A percentile compares a stretch with the other conserved stretches of the same genome.
These are phyloP conservation scores for Cotesia glomerata DNA, from an alignment of 1,140 invertebrate species.

Conservation along the genomic window DNA sequence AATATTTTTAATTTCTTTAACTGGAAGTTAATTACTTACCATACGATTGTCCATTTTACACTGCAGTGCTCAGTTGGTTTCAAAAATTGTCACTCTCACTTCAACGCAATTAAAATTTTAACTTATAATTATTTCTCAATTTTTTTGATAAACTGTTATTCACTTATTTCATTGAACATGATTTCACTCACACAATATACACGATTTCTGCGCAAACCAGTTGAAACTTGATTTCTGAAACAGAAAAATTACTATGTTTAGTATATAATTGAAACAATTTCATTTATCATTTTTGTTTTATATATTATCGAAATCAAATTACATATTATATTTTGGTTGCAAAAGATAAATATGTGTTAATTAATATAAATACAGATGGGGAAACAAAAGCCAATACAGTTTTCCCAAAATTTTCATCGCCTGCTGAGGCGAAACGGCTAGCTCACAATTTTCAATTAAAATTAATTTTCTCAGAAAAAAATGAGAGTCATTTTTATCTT, in stretches of 20 bases:
- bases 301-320: not conserved
- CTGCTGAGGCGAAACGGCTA: not conserved
- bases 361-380: too few species aligned
- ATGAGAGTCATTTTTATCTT: too few species aligned
- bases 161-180: not conserved
- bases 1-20: not conserved
- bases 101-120: not conserved
- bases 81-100: not conserved
- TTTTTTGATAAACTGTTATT: not conserved
- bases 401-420: too few species aligned
- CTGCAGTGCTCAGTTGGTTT: not conserved
- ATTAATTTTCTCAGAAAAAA: too few species aligned
- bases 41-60: not conserved
- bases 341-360: too few species aligned
- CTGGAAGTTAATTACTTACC: not conserved
- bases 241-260: not conserved
- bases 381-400: too few species aligned
- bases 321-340: too few species aligned
- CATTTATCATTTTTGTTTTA: not conserved
- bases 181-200: slow-evolving; percentile 2
- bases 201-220: not conserved
- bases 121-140: not conserved
- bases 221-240: slow-evolving; percentile 10
- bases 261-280: not conserved
- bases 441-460: too few species aligned